A percentile compares a stretch with the other conserved stretches of the same genome.
Evolutionary conservation across 1,140 invertebrate species (phyloP).

Genomic region (Matsumurasca onukii): DNA sequence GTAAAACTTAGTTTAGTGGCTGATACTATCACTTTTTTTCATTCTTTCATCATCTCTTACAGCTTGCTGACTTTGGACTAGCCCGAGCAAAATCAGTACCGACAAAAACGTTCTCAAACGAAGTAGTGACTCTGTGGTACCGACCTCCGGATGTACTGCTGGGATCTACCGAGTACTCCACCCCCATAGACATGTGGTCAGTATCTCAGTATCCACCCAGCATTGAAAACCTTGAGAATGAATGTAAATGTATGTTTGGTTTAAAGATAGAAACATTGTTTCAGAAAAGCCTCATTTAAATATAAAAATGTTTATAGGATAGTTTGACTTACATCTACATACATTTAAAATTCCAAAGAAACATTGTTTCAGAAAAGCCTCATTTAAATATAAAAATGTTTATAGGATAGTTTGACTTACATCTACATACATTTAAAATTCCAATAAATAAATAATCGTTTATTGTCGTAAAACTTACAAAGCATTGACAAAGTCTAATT

Average conservation of each 20-base stretch:
- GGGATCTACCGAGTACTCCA: conserved; percentile 95
- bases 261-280: no score
- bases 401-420: no score
- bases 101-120: conserved; percentile 94
- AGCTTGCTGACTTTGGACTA: conserved; percentile 89
- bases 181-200: conserved; percentile 90
- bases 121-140: conserved; percentile 94
- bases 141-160: conserved; percentile 96
- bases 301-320: background rate
- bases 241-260: background rate
- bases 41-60: no score
- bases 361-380: no score
- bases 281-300: background rate
- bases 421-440: no score
- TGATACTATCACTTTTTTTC: no score
- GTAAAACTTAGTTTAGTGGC: no score
- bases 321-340: background rate
- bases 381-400: no score
- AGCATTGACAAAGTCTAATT: no score
- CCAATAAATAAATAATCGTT: no score
- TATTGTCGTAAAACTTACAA: no score
- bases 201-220: background rate
- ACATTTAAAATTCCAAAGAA: no score
- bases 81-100: conserved; percentile 96
- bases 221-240: background rate